A percentile compares a stretch with the other conserved stretches of the same genome.
Evolutionary conservation across 2,888 invertebrate species (phyloP).

Genomic region (Caradrina kadenii): DNA sequence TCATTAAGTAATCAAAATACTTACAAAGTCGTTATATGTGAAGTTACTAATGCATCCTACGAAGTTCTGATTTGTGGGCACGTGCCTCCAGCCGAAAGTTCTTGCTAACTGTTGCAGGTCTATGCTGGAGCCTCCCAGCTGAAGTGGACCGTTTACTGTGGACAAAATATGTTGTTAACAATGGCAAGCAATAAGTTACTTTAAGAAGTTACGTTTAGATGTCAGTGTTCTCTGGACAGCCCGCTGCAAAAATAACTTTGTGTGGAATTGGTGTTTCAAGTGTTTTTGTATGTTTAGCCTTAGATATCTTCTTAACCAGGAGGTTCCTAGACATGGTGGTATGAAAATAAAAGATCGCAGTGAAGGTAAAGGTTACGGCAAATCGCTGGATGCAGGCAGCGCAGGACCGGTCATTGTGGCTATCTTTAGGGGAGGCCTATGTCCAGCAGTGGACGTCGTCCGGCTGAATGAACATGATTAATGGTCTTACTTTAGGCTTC

Average conservation of each 20-base stretch:
- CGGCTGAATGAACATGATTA: no score
- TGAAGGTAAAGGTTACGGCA: no score
- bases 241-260: background rate
- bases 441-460: no score
- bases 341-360: no score
- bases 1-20: constrained; percentile 47
- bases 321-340: no score
- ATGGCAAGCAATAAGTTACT: background rate
- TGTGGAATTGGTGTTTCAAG: no score
- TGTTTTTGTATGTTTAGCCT: no score
- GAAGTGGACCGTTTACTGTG: constrained; percentile 95
- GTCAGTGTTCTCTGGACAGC: background rate
- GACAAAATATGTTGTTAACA: constrained; percentile 3
- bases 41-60: constrained; percentile 98
- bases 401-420: no score
- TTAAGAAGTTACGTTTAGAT: background rate
- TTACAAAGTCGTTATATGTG: constrained; percentile 94
- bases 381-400: no score
- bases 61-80: constrained; percentile 93
- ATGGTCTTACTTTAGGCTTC: no score
- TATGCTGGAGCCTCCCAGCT: constrained; percentile 94
- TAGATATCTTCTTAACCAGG: no score
- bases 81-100: constrained; percentile 92
- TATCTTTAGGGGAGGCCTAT: no score
- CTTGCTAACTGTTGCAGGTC: constrained; percentile 91